Base-by-base conservation (phyloP, 2,888 invertebrate genomes). In the Melanostoma scalare region DNA sequence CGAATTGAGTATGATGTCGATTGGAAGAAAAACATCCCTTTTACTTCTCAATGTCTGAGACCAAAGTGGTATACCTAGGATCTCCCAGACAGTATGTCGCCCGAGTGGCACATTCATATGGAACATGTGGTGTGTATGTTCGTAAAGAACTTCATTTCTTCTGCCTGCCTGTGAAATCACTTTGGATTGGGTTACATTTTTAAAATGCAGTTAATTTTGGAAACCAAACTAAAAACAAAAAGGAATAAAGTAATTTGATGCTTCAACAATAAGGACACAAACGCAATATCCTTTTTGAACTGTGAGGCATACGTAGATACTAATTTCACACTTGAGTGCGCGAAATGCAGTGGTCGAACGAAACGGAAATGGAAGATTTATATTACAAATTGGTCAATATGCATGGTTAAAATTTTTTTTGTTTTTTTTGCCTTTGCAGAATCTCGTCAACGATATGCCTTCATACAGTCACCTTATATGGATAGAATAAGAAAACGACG, bases 401-500 rank as follows among this genome's bases (percentile, higher is more conserved):
- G 20, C 35, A 36, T 2, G 6, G 4, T 35, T 2, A 10, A 3
- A 1, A 9, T 61, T 8, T 9, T 30, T 56, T 20, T 31, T 50
- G 30, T 46, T 65, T 38, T 50, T 73, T 81, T 72, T 65, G 74
- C 85, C 71, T 33, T 87, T 88, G 6, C 78, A 90, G 90, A 90
- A 77, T 90, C 90, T 82, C 89, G 89, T 48, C 89, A 89, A 81
- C 88, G 89, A 38, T 90, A 89, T 87, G 89, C 90, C 79, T 86
- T 88, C 77, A 89, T 90, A 79, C 89, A 88, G 58, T 90, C 91
- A 42, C 91, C 91, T 52, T 74, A 90, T 69, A 86, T 89, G 75
- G 91, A 91, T 76, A 89, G 91, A 85, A 89, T 91, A 86, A 89
- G 91, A 68, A 94, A 93, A 87, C 88, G 92, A 50, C 89, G 91